Evolutionary conservation across 2,888 invertebrate species (phyloP), one percentile per base, ranked within the genome.

Genomic region (Catotricha subobsoleta): DNA sequence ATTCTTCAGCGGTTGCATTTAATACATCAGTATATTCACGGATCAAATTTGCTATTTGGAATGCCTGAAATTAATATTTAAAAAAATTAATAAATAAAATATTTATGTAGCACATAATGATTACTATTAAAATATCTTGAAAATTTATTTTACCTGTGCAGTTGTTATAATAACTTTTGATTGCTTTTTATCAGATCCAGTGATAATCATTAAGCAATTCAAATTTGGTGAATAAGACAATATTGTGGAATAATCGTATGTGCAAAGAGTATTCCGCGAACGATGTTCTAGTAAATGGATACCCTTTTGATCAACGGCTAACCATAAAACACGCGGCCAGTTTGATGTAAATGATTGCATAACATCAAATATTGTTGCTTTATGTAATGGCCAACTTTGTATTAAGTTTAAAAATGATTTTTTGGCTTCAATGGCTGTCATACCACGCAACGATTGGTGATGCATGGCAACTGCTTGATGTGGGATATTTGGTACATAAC

Each of bases 311-410:
- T 92, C 90, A 40, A 94, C 84, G 19, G 88, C 91, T 50, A 94
- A 66, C 88, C 92, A 90, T 35, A 94, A 67, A 33, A 82, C 76
- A 54, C 91, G 74, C 21, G 94, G 92, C 86, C 94, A 90, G 62
- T 88, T 88, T 20, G 91, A 90, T 12, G 92, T 91, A 60, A 91
- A 92, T 10, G 88, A 86, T 80, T 94, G 92, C 78, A 87, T 86
- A 31, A 94, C 92, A 60, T 92, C 91, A 58, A 88, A 94, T 54
- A 94, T 83, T 37, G 90, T 90, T 13, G 92, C 90, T 48, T 83
- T 74, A 48, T 91, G 87, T 41, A 94, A 68, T 23, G 90, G 90
- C 92, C 92, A 94, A 47, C 84, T 84, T 58, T 84, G 81, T 47
- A 94, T 86, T 18, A 94, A 71, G 56, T 91, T 90, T 40, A 94